A percentile compares a stretch with the other conserved stretches of the same genome.
Evolutionary conservation across 1,140 invertebrate species (phyloP).

Genomic region (Hormaphis cornu): DNA sequence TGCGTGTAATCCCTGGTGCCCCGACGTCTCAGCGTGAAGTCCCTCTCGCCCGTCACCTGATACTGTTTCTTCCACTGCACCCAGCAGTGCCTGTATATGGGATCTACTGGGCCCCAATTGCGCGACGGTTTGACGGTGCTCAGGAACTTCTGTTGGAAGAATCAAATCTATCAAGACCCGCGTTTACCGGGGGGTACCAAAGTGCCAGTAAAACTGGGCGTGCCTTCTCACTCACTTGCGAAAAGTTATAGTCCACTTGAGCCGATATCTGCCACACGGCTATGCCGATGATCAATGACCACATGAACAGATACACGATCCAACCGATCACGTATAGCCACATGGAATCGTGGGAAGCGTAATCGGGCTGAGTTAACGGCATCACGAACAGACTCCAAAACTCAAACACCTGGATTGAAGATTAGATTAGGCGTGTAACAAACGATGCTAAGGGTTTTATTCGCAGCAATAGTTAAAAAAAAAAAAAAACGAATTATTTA

Average conservation of each 20-base stretch:
- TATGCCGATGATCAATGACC: conserved; percentile 43
- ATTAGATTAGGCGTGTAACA: not conserved
- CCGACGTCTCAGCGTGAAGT: conserved; percentile 50
- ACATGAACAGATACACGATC: conserved; percentile 42
- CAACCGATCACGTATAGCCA: conserved; percentile 45
- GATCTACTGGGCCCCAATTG: conserved; percentile 54
- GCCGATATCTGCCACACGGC: conserved; percentile 42
- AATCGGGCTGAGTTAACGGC: conserved; percentile 36
- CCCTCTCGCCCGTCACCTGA: conserved; percentile 44
- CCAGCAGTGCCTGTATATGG: conserved; percentile 53
- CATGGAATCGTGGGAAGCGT: conserved; percentile 38
- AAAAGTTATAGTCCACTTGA: conserved; percentile 44
- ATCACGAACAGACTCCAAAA: conserved; percentile 42
- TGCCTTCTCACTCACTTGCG: conserved; percentile 38
- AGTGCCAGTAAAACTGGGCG: too few relatives aligned
- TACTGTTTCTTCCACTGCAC: conserved; percentile 43
- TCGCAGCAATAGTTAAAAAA: too few relatives aligned
- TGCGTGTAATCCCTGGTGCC: conserved; percentile 53
- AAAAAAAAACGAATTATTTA: not conserved
- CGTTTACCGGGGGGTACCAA: too few relatives aligned
- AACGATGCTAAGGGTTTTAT: too few relatives aligned
- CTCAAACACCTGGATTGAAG: conserved; percentile 39
- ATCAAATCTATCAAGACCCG: too few relatives aligned
- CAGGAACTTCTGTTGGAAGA: conserved; percentile 47
- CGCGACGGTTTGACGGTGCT: conserved; percentile 49